Evolutionary conservation across 2,797 vertebrate genomes (phyloP), one percentile per base, ranked within the genome.

Genomic region (Rhabdophis nuchalis): DNA sequence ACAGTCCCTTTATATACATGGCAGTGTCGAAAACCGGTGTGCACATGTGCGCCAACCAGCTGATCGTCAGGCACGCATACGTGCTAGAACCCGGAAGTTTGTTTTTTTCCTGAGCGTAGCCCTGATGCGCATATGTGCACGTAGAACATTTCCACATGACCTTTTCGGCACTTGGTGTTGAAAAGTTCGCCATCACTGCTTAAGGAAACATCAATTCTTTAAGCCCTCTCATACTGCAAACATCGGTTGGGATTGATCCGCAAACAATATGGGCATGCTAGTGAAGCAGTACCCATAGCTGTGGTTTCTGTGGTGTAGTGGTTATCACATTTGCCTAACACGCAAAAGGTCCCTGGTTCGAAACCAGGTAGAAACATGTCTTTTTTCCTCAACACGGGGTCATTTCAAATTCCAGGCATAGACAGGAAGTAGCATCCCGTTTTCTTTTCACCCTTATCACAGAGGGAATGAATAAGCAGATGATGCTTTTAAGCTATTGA

Each of bases 261-360:
- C 13, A 2, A 32, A 32, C 2, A 2, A 32, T 32, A 68, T n/a
- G 61, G n/a, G 29, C 61, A 16, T 64, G n/a, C 61, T n/a, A 16
- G 13, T 7, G 5, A 1, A 32, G 29, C 14, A 12, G 1, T 6
- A 5, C 4, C 60, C 4, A 13, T 5, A 2, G 1, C 29, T n/a
- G 4, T 64, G 11, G 60, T 64, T 64, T 64, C 60, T 64, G 29
- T 64, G 60, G 60, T n/a, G 60, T 64, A 64, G 60, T 64, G 60
- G 29, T 64, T 64, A 64, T 64, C 60, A 64, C 60, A 2, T 64
- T 64, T 64, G 61, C 61, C 61, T 64, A 29, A 64, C 61, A 64
- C 1, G 29, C 61, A 64, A 64, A 64, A 64, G 27, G 29, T 64
- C 29, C 61, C 61, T 64, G 61, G 29, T 64, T 64, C 12, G 12